Evolutionary conservation across 1,140 invertebrate genomes (phyloP).

Genomic region (Heliconius congener): DNA sequence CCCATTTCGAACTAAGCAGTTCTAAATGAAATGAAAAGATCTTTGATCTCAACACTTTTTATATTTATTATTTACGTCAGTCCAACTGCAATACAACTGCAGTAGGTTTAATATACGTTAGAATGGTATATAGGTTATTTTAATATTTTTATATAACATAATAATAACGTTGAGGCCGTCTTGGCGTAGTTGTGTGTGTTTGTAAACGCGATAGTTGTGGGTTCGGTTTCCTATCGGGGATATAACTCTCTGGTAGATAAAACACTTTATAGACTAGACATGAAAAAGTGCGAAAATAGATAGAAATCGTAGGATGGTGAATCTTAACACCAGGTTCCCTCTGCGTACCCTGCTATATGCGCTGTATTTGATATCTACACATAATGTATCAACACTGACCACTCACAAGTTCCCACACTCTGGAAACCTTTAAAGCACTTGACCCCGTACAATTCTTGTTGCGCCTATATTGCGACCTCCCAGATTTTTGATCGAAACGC

Average conservation of each 20-base stretch:
- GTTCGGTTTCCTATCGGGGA: too few species aligned
- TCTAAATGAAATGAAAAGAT: too few species aligned
- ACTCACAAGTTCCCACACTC: conserved; percentile 24
- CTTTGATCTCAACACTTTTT: neutral
- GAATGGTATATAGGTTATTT: neutral
- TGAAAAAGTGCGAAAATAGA: too few species aligned
- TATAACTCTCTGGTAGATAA: too few species aligned
- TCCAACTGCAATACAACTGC: conserved; percentile 2
- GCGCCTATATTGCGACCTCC: neutral
- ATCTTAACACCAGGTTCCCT: neutral
- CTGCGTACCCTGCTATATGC: neutral
- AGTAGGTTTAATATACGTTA: neutral
- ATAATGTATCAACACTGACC: neutral
- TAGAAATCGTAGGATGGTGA: too few species aligned
- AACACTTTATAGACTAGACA: too few species aligned
- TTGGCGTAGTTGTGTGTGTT: too few species aligned
- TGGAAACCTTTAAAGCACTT: conserved; percentile 35
- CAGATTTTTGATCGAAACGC: neutral
- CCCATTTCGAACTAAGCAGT: too few species aligned
- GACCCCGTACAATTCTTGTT: conserved; percentile 27
- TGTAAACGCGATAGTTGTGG: too few species aligned
- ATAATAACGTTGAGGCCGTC: too few species aligned
- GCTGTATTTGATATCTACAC: neutral
- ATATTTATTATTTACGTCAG: neutral
- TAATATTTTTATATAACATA: too few species aligned